Evolutionary conservation across 1,140 invertebrate genomes (phyloP).

Genomic region (Drosophila truncata): DNA sequence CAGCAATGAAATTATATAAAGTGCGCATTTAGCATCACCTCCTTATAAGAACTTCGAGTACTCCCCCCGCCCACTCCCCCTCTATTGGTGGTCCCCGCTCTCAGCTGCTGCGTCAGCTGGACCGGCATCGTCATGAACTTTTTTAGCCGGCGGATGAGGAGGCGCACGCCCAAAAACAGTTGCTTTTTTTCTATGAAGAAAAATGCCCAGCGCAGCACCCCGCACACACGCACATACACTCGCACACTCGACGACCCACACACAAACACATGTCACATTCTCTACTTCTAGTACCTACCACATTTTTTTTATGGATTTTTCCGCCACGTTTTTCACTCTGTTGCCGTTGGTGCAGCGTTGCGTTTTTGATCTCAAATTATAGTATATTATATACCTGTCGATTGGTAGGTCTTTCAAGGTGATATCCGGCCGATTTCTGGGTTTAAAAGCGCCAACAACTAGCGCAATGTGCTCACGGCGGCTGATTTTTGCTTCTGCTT

Average conservation of each 20-base stretch:
- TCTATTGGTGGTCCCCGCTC: neutral
- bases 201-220: constrained; percentile 76
- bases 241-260: constrained; percentile 16
- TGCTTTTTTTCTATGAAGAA: constrained; percentile 43
- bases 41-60: constrained; percentile 9
- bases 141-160: constrained; percentile 34
- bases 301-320: constrained; percentile 81
- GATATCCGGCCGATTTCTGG: constrained; percentile 29
- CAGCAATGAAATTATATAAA: constrained; percentile 43
- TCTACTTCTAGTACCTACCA: constrained; percentile 63
- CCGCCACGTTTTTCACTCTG: constrained; percentile 76
- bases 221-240: constrained; percentile 42
- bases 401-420: constrained; percentile 43
- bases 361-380: constrained; percentile 55
- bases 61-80: neutral
- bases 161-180: constrained; percentile 42
- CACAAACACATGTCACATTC: constrained; percentile 50
- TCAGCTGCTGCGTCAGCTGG: constrained; percentile 49
- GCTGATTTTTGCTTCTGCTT: constrained; percentile 34
- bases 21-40: constrained; percentile 40
- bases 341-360: constrained; percentile 47
- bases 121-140: constrained; percentile 27
- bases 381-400: constrained; percentile 65
- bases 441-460: constrained; percentile 48
- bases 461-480: constrained; percentile 68